Conservation (phyloP, 2,797 vertebrate species). For the Muraenolepis orangiensis region DNA sequence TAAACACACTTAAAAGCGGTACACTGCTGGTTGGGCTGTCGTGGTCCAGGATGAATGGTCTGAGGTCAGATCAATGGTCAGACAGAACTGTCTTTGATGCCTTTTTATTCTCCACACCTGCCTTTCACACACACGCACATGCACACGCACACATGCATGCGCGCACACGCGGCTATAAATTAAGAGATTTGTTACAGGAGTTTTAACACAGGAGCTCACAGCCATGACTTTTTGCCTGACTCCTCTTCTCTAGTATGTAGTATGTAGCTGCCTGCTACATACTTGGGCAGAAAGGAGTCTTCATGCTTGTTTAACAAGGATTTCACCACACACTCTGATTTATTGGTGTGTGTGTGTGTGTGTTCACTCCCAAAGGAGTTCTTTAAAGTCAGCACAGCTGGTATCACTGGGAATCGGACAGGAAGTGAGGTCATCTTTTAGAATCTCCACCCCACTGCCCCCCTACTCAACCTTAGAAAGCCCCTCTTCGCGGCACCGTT, state of each 20-base stretch:
- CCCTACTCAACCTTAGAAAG: conserved; percentile 16
- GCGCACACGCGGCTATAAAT: conserved; percentile 11
- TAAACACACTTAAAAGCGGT: conserved; percentile 4
- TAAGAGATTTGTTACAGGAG: conserved; percentile 5
- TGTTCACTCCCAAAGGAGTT: too few relatives aligned
- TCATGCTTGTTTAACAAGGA: conserved; percentile 67
- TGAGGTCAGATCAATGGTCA: conserved; percentile 27
- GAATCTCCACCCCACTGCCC: conserved; percentile 9
- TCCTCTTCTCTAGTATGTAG: conserved; percentile 8
- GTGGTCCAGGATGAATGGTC: conserved; percentile 52
- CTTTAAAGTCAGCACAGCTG: too few relatives aligned
- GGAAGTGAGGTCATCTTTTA: conserved; percentile 61
- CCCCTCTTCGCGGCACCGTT: neutral
- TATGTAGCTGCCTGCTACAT: neutral
- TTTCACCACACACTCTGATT: conserved; percentile 57
- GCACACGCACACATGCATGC: conserved; percentile 7
- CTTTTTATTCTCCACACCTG: conserved; percentile 43
- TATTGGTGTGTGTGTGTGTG: conserved; percentile 48
- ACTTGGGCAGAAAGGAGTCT: conserved; percentile 31
- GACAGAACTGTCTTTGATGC: conserved; percentile 44
- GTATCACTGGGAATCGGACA: conserved; percentile 59
- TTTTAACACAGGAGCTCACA: conserved; percentile 11
- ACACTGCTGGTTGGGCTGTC: conserved; percentile 55
- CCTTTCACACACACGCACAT: conserved; percentile 33
- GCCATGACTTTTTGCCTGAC: conserved; percentile 12